Conservation (phyloP, 1,140 invertebrate genomes). For the Heliothis subflexa region DNA sequence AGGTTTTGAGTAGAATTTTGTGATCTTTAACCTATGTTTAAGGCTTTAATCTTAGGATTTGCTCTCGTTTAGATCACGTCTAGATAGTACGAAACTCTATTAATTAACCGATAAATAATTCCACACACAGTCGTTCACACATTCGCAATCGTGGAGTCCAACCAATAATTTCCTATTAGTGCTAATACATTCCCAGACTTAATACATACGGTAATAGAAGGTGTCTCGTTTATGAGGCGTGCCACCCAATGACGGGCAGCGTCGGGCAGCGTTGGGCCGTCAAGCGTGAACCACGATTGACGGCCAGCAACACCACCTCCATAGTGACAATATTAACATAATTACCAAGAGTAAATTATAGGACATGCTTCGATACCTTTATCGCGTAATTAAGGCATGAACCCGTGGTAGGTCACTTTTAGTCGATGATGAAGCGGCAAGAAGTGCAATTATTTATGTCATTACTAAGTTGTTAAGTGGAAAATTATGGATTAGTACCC, state of each 20-base stretch:
- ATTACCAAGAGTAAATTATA: conserved; percentile 35
- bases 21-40: no score
- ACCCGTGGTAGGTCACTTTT: conserved; percentile 25
- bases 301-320: conserved; percentile 31
- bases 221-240: conserved; percentile 47
- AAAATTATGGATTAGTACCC: conserved; percentile 31
- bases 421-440: background rate
- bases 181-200: conserved; percentile 31
- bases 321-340: conserved; percentile 43
- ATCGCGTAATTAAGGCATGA: conserved; percentile 36
- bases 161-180: conserved; percentile 23
- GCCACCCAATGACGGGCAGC: conserved; percentile 38
- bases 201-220: conserved; percentile 40
- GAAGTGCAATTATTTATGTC: conserved; percentile 31
- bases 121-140: background rate
- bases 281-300: conserved; percentile 33
- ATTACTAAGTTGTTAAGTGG: conserved; percentile 41
- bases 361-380: conserved; percentile 40
- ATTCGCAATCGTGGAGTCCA: background rate
- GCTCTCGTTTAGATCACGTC: no score
- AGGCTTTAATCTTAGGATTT: no score
- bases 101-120: no score
- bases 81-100: no score
- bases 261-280: conserved; percentile 9
- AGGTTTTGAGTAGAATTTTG: no score